These are phyloP conservation scores for Camarhynchus parvulus DNA, from an alignment of 2,113 vertebrate genomes.

Conservation along the genomic window DNA sequence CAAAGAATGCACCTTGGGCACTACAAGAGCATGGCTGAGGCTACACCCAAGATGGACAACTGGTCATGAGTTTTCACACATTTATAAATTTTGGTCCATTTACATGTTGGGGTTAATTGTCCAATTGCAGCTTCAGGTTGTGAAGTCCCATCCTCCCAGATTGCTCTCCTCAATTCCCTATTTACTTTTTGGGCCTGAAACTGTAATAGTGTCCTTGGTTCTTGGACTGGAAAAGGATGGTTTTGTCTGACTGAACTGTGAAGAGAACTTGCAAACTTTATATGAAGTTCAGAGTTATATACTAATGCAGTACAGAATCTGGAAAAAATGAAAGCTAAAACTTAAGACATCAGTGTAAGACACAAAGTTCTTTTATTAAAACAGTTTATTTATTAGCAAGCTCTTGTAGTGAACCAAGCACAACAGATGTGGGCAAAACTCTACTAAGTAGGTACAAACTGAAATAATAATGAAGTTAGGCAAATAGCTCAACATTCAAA, in stretches of 20 bases:
- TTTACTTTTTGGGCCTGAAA: background rate
- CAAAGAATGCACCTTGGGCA: background rate
- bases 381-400: conserved; percentile 17
- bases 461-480: background rate
- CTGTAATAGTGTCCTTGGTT: background rate
- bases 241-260: background rate
- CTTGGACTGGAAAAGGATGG: background rate
- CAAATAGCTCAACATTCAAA: background rate
- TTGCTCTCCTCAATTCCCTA: background rate
- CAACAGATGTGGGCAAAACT: conserved; percentile 33
- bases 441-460: background rate
- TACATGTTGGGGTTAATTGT: background rate
- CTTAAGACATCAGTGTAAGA: background rate
- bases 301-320: background rate
- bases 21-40: background rate
- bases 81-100: background rate
- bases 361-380: conserved; percentile 28
- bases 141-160: background rate
- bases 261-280: background rate
- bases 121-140: background rate
- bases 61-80: background rate
- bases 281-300: background rate
- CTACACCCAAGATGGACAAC: fast-evolving
- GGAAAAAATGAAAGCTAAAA: background rate
- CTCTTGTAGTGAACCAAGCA: conserved; percentile 1